Evolutionary conservation across 2,113 vertebrate genomes (phyloP).

Genomic region (pig (Sus scrofa)): DNA sequence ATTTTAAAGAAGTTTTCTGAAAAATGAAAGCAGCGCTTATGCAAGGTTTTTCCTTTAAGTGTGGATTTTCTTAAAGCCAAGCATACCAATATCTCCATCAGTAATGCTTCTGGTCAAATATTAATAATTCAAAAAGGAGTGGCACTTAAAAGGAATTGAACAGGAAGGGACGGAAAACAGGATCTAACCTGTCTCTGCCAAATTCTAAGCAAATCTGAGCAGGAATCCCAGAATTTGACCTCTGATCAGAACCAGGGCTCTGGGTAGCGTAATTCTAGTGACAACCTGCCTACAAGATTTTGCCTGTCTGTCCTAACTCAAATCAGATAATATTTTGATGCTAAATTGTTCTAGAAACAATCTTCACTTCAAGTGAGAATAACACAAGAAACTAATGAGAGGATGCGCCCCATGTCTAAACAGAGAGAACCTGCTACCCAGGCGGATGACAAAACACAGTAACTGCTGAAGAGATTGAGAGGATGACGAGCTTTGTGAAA

Average conservation of each 20-base stretch:
- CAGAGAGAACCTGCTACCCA: background rate
- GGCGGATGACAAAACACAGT: background rate
- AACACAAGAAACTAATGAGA: background rate
- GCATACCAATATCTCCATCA: background rate
- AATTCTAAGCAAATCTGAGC: conserved; percentile 52
- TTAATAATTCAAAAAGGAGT: conserved; percentile 73
- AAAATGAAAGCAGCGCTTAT: conserved; percentile 7
- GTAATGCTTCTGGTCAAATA: conserved; percentile 53
- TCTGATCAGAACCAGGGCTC: conserved; percentile 2
- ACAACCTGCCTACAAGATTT: background rate
- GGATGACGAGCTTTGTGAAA: background rate
- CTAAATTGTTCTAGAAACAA: background rate
- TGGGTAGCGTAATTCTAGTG: background rate
- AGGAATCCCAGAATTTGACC: conserved; percentile 13
- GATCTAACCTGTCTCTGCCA: conserved; percentile 53
- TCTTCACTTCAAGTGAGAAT: conserved; percentile 28
- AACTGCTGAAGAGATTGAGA: background rate
- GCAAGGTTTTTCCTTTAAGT: conserved; percentile 35
- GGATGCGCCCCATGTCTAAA: background rate
- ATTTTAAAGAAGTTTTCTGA: conserved; percentile 41
- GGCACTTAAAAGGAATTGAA: conserved; percentile 60
- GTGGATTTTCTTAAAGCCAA: conserved; percentile 50
- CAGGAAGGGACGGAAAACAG: conserved; percentile 70
- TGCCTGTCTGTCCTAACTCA: background rate
- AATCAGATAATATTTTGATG: background rate